Base-by-base conservation (phyloP, 2,113 vertebrate genomes). In the Atlantisia rogersi region DNA sequence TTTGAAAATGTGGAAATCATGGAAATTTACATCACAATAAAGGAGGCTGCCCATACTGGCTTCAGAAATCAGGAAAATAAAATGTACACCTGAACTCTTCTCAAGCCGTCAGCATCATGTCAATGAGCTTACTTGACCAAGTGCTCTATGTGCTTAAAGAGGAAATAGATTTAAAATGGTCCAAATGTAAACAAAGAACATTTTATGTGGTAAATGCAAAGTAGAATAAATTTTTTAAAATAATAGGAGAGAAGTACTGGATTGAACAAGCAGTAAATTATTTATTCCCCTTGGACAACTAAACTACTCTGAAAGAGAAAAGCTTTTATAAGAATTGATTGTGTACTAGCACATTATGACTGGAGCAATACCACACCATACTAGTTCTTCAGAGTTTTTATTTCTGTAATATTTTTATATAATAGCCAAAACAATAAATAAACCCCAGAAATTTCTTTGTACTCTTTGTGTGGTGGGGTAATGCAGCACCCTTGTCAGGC, bases 341-440 rank as follows among this genome's bases (percentile, higher is more conserved):
- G 89, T 94, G 42, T 69, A 88, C 96, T 96, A 95, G 90, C 85
- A 85, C 86, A 94, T 97, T 96, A 94, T 97, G 91, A 89, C 97
- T 97, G 91, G 90, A 96, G 83, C 94, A 92, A 95, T 96, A 69
- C 94, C 82, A 97, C 82, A 97, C 94, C 90, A 82, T 96, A 86
- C 97, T 96, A 97, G 82, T 94, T 91, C 86, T 96, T 94, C 90
- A 88, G 90, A 87, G 86, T 88, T 98, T 98, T 98, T 97, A 98
- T 98, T 97, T 98, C 97, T 94, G 94, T 96, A 97, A 97, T 98
- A 98, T 98, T 98, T 98, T 97, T 94, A 86, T 92, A 69, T 97
- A 97, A 97, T 94, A 80, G 94, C 94, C 88, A 67, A 93, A 94
- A 94, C 95, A 97, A 96, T 98, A 98, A 98, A 98, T 97, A 98